Evolutionary conservation across 2,797 vertebrate genomes (phyloP).

Genomic region (Poeciliopsis paucimaculata): DNA sequence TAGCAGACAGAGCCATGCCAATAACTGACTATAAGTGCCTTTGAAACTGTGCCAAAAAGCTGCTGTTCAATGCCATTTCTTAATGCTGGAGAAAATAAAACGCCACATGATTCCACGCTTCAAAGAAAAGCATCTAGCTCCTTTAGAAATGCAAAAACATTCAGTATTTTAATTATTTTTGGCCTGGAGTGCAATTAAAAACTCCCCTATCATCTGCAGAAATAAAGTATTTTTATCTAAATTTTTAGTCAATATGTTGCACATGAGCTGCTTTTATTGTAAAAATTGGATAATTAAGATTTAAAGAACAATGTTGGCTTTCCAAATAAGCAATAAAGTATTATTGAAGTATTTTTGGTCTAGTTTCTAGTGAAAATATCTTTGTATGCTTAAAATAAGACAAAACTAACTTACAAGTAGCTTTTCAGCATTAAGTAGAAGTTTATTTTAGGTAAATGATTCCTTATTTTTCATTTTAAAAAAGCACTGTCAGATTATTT

Average conservation of each 20-base stretch:
- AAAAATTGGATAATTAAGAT: background rate
- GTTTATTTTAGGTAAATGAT: no score
- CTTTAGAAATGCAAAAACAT: background rate
- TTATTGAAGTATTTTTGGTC: no score
- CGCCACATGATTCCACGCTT: background rate
- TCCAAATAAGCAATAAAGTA: background rate
- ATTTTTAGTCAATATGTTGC: background rate
- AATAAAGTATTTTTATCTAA: background rate
- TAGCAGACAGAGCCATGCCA: background rate
- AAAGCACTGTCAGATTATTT: no score
- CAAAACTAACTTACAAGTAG: no score
- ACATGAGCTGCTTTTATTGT: background rate
- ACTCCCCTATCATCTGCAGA: background rate
- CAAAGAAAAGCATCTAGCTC: background rate
- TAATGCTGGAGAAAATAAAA: background rate
- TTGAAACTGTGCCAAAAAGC: slow-evolving; percentile 11
- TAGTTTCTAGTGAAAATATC: no score
- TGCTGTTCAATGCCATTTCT: background rate
- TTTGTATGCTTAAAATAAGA: no score
- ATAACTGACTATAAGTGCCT: background rate
- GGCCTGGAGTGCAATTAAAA: background rate
- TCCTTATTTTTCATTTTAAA: no score
- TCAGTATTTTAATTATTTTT: background rate
- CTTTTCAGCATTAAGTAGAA: no score
- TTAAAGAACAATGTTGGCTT: background rate